Percentiles rank a stretch among this genome's conserved stretches.
These are phyloP conservation scores for Motacilla alba DNA, from an alignment of 2,113 vertebrate species.

Conservation along the genomic window DNA sequence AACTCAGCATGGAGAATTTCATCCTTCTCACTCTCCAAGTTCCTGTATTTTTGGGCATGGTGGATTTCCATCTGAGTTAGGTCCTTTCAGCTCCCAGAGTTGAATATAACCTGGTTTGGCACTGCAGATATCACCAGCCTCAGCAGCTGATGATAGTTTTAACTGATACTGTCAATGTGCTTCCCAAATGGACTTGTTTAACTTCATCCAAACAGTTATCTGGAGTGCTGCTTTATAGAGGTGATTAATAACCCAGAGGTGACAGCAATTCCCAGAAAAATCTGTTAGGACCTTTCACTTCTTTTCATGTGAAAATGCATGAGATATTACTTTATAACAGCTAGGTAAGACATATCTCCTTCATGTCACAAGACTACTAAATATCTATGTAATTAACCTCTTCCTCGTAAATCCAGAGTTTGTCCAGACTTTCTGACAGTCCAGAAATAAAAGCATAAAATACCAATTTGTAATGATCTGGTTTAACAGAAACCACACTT, in stretches of 20 bases:
- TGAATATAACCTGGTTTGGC: not conserved
- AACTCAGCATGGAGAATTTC: accelerated
- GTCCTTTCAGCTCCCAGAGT: not conserved
- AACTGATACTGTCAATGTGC: not conserved
- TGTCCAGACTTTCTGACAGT: not conserved
- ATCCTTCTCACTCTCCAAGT: not conserved
- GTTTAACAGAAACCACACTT: not conserved
- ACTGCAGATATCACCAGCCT: not conserved
- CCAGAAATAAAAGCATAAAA: not conserved
- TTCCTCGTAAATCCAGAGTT: not conserved
- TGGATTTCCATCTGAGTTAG: not conserved
- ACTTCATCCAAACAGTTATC: not conserved
- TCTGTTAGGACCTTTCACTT: not conserved
- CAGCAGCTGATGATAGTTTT: not conserved
- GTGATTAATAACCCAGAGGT: not conserved
- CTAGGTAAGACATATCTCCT: not conserved
- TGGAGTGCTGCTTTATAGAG: not conserved
- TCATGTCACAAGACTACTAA: not conserved
- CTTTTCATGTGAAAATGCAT: not conserved
- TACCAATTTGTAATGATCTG: not conserved
- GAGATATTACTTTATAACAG: not conserved
- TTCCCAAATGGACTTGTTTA: not conserved
- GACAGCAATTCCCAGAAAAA: conserved; percentile 2
- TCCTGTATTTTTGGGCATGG: not conserved
- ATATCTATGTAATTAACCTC: not conserved